A percentile compares a stretch with the other conserved stretches of the same genome.
phyloP scores from a whole-genome alignment of 2,888 invertebrate genomes.

The Idaea biselata region DNA sequence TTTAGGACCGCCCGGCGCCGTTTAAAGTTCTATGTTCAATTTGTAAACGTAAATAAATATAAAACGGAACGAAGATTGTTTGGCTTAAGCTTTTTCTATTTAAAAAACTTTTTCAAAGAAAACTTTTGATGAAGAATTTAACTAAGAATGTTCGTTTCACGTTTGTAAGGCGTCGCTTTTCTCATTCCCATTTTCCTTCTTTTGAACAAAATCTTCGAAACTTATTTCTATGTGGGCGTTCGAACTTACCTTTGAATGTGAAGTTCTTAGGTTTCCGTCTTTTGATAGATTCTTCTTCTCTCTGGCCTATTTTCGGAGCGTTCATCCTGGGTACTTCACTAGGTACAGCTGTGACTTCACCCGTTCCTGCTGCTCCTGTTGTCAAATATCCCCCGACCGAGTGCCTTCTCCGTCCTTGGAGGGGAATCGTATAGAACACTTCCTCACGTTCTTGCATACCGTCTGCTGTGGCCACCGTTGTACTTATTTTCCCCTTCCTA shows the following conservation, averaged over 20 bases:
- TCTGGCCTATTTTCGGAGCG: slow-evolving; percentile 63
- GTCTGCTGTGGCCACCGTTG: slow-evolving; percentile 60
- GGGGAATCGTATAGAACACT: slow-evolving; percentile 81
- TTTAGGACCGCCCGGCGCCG: slow-evolving; percentile 29
- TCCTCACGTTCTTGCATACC: slow-evolving; percentile 78
- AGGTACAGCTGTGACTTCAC: slow-evolving; percentile 72
- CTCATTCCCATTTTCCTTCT: not conserved
- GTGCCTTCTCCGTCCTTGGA: slow-evolving; percentile 80
- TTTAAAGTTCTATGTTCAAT: slow-evolving; percentile 35
- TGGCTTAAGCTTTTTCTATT: not conserved
- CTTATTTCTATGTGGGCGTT: not conserved
- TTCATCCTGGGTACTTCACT: slow-evolving; percentile 79
- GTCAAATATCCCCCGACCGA: slow-evolving; percentile 84
- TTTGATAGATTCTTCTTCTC: slow-evolving; percentile 65
- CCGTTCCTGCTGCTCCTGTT: slow-evolving; percentile 62
- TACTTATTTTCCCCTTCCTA: slow-evolving; percentile 70
- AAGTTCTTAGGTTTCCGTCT: slow-evolving; percentile 68
- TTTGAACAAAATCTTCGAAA: not conserved
- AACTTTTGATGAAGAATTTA: slow-evolving; percentile 1
- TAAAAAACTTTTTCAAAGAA: not conserved
- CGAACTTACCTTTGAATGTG: slow-evolving; percentile 63
- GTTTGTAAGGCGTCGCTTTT: not conserved
- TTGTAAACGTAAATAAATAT: slow-evolving; percentile 30
- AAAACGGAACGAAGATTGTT: slow-evolving; percentile 10
- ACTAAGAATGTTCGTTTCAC: not conserved